Base-by-base conservation (phyloP, 2,888 invertebrate genomes). In the Drosophila antonietae region DNA sequence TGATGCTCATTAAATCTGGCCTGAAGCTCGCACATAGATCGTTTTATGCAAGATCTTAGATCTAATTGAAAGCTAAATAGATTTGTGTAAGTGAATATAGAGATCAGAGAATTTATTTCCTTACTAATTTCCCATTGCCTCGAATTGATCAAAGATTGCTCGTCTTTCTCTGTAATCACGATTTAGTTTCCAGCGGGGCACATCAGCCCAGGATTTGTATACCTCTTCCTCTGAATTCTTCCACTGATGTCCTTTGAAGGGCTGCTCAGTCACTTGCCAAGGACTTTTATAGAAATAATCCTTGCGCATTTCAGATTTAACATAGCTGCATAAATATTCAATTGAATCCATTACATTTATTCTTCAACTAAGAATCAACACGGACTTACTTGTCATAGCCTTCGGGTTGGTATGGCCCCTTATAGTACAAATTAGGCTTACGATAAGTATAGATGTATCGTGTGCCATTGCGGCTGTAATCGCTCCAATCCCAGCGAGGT, bases 11-110 rank as follows among this genome's bases (percentile, higher is more conserved):
- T 94, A 31, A 95, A 90, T 75, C 93, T 92, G 49, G 91, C 91
- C 72, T 93, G 93, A 0, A 95, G 94, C 84, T 96, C 96, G 85
- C 96, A 96, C 79, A 96, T 94, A 69, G 95, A 94, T 80, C 95
- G 93, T 70, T 95, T 93, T 28, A 96, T 91, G 89, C 96, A 96
- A 2, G 83, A 75, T 55, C 69, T 76, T 6, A 88, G 68, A 52
- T 90, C 78, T 39, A 83, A 4, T 28, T 73, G 73, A 39, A 90
- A 80, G 8, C 87, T 88, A 33, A 18, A 70, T 61, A 3, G 8
- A 43, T 35, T 9, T 4, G 35, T 5, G 5, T 5, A 8, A 5
- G 33, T 18, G 8, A n/a, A 6, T 37, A 58, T 35, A 3, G 7
- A 8, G 20, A 46, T 2, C 0, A 35, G 0, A 7, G 18, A 4